Conservation (phyloP, 2,888 invertebrate species). For the Lithosia quadra region DNA sequence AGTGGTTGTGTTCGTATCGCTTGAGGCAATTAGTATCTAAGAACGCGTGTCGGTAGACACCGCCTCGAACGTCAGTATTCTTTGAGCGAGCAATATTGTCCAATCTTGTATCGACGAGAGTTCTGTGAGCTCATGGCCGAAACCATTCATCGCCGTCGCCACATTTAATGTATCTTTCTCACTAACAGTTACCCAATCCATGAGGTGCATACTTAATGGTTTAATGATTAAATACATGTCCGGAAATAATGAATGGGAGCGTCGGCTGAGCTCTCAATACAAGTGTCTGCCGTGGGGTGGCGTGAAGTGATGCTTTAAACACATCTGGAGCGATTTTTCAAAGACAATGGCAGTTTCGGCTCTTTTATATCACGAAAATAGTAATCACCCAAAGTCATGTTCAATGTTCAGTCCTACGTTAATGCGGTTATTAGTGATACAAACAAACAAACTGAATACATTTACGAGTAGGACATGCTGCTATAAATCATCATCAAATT, state of each 20-base stretch:
- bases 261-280: background rate
- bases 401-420: background rate
- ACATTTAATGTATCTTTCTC: background rate
- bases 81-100: background rate
- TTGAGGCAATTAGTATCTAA: constrained; percentile 14
- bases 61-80: background rate
- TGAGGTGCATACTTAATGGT: background rate
- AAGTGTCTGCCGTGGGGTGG: background rate
- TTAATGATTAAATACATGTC: background rate
- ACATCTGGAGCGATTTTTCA: background rate
- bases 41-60: background rate
- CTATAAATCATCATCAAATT: background rate
- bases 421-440: background rate
- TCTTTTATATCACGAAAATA: background rate
- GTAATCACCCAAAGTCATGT: background rate
- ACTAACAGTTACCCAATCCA: background rate
- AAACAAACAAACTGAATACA: background rate
- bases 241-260: background rate
- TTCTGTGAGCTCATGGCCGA: background rate
- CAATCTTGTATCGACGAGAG: background rate
- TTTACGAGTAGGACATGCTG: too few relatives aligned
- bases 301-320: constrained; percentile 15
- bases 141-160: background rate
- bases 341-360: background rate
- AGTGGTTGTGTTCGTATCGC: constrained; percentile 30